Percentiles rank a stretch among this genome's conserved stretches.
phyloP scores from a whole-genome alignment of 2,888 invertebrate genomes.

The Latrodectus hesperus region DNA sequence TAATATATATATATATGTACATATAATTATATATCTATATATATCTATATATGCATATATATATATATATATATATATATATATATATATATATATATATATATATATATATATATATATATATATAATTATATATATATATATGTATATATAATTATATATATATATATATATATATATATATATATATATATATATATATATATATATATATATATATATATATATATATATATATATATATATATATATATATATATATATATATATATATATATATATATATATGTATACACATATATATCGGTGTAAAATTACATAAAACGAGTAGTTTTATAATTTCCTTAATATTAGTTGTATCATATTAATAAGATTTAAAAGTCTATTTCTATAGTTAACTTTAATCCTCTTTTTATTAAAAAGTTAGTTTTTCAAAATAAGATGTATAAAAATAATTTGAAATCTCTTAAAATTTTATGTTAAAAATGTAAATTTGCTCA shows the following conservation, averaged over 20 bases:
- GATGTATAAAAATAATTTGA: too few relatives aligned
- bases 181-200: slow-evolving; percentile 12
- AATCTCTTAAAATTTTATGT: too few relatives aligned
- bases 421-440: too few relatives aligned
- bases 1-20: slow-evolving; percentile 13
- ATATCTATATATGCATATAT: slow-evolving; percentile 10
- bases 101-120: slow-evolving; percentile 20
- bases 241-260: slow-evolving; percentile 20
- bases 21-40: slow-evolving; percentile 17
- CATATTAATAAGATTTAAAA: too few relatives aligned
- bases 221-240: slow-evolving; percentile 9
- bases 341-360: too few relatives aligned
- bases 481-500: too few relatives aligned
- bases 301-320: background rate
- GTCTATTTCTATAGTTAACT: too few relatives aligned
- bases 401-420: too few relatives aligned
- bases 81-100: slow-evolving; percentile 20
- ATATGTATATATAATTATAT: slow-evolving; percentile 15
- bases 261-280: slow-evolving; percentile 6
- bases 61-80: slow-evolving; percentile 21
- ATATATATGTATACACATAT: slow-evolving; percentile 20
- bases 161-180: slow-evolving; percentile 22
- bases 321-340: too few relatives aligned
- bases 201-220: slow-evolving; percentile 14
- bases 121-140: slow-evolving; percentile 17